Conservation (phyloP, 2,888 invertebrate genomes). For the Parasteatoda lunata region DNA sequence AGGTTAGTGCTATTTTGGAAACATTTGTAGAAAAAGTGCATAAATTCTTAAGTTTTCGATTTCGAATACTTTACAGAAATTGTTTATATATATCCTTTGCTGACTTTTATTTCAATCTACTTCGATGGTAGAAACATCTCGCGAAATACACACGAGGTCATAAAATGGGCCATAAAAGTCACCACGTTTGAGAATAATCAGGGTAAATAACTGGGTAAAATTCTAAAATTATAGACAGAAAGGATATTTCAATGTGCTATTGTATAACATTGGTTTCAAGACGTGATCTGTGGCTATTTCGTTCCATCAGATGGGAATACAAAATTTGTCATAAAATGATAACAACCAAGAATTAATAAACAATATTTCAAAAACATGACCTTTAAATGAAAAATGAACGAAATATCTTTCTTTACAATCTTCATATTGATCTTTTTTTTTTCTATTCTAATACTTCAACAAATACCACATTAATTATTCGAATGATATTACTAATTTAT, state of each 20-base stretch:
- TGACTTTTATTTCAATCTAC: conserved; percentile 54
- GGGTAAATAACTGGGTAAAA: conserved; percentile 56
- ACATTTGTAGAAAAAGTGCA: conserved; percentile 25
- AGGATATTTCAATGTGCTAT: conserved; percentile 3
- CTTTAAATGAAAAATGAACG: no score
- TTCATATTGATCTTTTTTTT: no score
- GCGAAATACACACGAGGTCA: conserved; percentile 66
- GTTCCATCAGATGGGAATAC: no score
- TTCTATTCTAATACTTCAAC: no score
- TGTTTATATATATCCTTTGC: conserved; percentile 11
- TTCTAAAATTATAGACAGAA: conserved; percentile 66
- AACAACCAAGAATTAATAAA: no score
- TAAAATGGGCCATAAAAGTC: conserved; percentile 66
- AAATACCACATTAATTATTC: no score
- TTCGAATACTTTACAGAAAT: conserved; percentile 41
- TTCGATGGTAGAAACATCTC: conserved; percentile 61
- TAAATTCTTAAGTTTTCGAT: conserved; percentile 66
- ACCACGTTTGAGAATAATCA: conserved; percentile 64
- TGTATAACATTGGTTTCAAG: no score
- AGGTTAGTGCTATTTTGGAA: conserved; percentile 58
- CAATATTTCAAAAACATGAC: no score
- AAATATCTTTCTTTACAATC: no score
- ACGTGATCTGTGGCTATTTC: no score
- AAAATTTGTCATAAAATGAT: no score
- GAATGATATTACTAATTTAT: no score